Evolutionary conservation across 2,797 vertebrate genomes (phyloP).

Genomic region (Pipistrellus pygmaeus): DNA sequence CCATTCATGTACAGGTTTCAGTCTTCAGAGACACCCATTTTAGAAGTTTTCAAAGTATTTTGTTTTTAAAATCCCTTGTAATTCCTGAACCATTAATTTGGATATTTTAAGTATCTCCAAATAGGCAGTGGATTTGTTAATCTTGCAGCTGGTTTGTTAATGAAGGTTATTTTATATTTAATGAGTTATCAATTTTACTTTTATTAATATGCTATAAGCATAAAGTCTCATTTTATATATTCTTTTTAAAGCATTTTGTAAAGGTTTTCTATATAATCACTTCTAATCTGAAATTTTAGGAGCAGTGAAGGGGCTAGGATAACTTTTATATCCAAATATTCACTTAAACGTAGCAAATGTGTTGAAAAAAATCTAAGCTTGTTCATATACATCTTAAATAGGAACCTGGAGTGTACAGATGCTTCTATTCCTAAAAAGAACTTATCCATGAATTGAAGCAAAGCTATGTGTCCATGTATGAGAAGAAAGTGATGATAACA

Average conservation of each 20-base stretch:
- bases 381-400: constrained; percentile 34
- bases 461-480: background rate
- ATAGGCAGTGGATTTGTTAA: background rate
- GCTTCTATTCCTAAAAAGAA: constrained; percentile 33
- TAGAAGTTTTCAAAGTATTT: background rate
- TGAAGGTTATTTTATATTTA: background rate
- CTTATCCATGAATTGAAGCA: background rate
- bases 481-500: constrained; percentile 40
- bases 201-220: background rate
- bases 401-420: background rate
- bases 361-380: background rate
- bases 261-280: background rate
- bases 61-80: background rate
- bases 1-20: background rate
- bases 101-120: background rate
- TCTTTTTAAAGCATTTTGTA: background rate
- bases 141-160: background rate
- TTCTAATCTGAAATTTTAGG: background rate
- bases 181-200: background rate
- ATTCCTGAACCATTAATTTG: background rate
- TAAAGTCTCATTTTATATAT: background rate
- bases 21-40: background rate
- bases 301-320: background rate
- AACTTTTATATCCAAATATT: constrained; percentile 20
- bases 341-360: background rate